phyloP scores from a whole-genome alignment of 1,140 invertebrate genomes.

The Drosophila baimaii region DNA sequence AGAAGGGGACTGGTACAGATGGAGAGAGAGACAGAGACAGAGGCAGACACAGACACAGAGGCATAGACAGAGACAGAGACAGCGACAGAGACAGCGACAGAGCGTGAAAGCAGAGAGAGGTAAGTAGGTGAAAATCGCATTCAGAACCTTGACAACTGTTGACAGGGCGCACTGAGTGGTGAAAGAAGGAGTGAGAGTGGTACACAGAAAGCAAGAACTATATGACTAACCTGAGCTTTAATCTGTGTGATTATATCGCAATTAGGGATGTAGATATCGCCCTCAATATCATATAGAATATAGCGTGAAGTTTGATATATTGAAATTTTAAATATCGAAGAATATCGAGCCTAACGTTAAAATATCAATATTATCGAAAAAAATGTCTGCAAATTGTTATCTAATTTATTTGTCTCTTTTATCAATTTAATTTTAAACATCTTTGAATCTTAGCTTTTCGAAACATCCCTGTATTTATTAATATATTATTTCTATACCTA shows the following conservation, averaged over 20 bases:
- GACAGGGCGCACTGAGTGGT: constrained; percentile 54
- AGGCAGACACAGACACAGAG: not conserved
- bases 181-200: constrained; percentile 5
- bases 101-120: constrained; percentile 27
- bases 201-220: constrained; percentile 6
- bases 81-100: constrained; percentile 37
- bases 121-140: constrained; percentile 73
- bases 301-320: not conserved
- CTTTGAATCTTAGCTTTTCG: no score
- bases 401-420: no score
- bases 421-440: no score
- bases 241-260: not conserved
- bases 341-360: not conserved
- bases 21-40: constrained; percentile 20
- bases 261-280: not conserved
- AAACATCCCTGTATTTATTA: not conserved
- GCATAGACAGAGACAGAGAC: not conserved
- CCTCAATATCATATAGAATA: not conserved
- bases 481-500: no score
- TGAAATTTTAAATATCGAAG: not conserved
- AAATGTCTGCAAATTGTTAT: no score
- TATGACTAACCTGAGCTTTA: not conserved
- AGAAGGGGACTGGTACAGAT: constrained; percentile 1
- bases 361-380: not conserved
- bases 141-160: constrained; percentile 77